Evolutionary conservation across 2,888 invertebrate species (phyloP).

Genomic region (Limulus polyphemus): DNA sequence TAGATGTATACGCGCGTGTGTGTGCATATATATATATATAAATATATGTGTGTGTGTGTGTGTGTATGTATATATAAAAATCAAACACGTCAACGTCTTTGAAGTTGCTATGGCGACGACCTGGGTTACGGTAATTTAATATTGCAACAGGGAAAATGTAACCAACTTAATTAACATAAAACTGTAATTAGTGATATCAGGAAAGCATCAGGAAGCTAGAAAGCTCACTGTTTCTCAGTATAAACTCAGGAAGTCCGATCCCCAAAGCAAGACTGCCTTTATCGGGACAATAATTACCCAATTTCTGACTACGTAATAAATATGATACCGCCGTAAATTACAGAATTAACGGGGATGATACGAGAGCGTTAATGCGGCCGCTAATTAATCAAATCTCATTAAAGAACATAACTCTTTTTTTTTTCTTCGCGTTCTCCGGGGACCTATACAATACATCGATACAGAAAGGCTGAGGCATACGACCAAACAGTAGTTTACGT

Average conservation of each 20-base stretch:
- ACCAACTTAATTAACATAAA: slow-evolving; percentile 20
- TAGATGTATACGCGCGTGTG: background rate
- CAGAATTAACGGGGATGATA: slow-evolving; percentile 4
- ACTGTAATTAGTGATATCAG: slow-evolving; percentile 21
- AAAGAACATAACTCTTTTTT: slow-evolving; percentile 8
- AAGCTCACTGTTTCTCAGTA: too few species aligned
- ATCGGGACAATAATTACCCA: too few species aligned
- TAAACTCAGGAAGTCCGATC: too few species aligned
- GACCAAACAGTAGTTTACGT: too few species aligned
- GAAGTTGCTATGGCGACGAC: background rate
- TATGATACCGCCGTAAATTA: slow-evolving; percentile 15
- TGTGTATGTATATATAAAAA: background rate
- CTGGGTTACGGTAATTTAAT: background rate
- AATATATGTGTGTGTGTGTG: background rate
- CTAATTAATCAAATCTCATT: slow-evolving; percentile 18
- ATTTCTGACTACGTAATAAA: slow-evolving; percentile 8
- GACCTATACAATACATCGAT: too few species aligned
- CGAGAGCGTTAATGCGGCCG: slow-evolving; percentile 3
- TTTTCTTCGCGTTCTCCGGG: background rate
- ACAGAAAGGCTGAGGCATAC: too few species aligned
- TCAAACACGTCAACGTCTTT: background rate
- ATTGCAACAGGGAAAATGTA: slow-evolving; percentile 1
- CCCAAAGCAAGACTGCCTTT: too few species aligned
- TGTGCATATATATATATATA: background rate
- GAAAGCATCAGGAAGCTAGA: background rate